Conservation (phyloP, 2,888 invertebrate genomes). For the Melieria picta region DNA sequence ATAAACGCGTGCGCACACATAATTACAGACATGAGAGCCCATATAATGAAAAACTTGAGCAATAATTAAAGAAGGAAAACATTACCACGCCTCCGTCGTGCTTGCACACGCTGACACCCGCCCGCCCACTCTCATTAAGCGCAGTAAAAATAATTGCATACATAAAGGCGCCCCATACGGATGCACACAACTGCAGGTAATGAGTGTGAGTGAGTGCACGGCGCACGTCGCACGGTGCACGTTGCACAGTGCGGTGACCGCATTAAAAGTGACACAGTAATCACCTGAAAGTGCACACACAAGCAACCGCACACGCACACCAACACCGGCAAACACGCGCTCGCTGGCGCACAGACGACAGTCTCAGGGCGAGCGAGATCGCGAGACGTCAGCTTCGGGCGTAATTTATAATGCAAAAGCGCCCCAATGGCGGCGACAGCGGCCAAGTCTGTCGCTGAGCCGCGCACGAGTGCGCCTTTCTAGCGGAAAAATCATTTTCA, state of each 20-base stretch:
- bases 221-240: neutral
- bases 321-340: constrained; percentile 3
- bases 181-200: constrained; percentile 2
- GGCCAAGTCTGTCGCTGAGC: constrained; percentile 9
- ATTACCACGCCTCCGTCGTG: constrained; percentile 52
- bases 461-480: neutral
- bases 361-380: neutral
- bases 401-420: constrained; percentile 30
- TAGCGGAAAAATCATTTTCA: constrained; percentile 22
- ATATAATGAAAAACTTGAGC: neutral
- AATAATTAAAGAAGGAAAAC: constrained; percentile 37
- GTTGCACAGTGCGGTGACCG: neutral
- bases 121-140: constrained; percentile 36
- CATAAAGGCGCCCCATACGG: constrained; percentile 30
- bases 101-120: constrained; percentile 36
- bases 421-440: neutral
- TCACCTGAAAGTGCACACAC: neutral
- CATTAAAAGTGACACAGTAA: constrained; percentile 25
- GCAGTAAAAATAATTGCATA: constrained; percentile 58
- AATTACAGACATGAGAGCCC: too few relatives aligned
- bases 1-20: too few relatives aligned
- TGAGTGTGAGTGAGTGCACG: neutral
- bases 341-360: neutral
- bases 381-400: constrained; percentile 7
- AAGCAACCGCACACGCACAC: neutral